phyloP scores from a whole-genome alignment of 2,888 invertebrate genomes.

The Orthosia gothica region DNA sequence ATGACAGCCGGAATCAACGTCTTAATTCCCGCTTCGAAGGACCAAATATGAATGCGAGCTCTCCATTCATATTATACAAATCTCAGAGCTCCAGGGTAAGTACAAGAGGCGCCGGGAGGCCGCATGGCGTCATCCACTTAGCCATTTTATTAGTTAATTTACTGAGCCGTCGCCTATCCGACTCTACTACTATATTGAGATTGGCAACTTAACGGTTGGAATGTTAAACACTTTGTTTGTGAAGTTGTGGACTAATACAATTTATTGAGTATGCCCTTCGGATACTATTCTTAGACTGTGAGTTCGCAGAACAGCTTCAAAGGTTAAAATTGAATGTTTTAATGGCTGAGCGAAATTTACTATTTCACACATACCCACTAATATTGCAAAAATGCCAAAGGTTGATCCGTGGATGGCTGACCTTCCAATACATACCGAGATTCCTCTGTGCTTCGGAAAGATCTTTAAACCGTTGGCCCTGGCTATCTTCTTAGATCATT shows the following conservation, averaged over 20 bases:
- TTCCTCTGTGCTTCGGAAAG: too few species aligned
- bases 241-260: constrained; percentile 29
- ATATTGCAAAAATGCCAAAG: too few species aligned
- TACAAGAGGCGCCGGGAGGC: constrained; percentile 59
- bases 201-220: constrained; percentile 52
- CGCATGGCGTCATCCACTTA: constrained; percentile 67
- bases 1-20: too few species aligned
- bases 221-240: constrained; percentile 51
- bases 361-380: background rate
- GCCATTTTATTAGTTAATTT: constrained; percentile 68
- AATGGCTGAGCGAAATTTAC: background rate
- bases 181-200: constrained; percentile 51
- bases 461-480: too few species aligned
- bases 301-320: constrained; percentile 6
- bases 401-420: too few species aligned
- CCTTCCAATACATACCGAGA: too few species aligned
- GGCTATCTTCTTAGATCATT: too few species aligned
- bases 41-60: constrained; percentile 5
- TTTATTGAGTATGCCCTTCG: constrained; percentile 26
- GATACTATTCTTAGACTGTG: constrained; percentile 5
- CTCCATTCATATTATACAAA: constrained; percentile 29
- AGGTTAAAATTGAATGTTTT: background rate
- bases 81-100: constrained; percentile 33
- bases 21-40: background rate
- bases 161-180: constrained; percentile 48